A percentile compares a stretch with the other conserved stretches of the same genome.
phyloP scores from a whole-genome alignment of 2,113 vertebrate species.

The Erythrolamprus reginae region DNA sequence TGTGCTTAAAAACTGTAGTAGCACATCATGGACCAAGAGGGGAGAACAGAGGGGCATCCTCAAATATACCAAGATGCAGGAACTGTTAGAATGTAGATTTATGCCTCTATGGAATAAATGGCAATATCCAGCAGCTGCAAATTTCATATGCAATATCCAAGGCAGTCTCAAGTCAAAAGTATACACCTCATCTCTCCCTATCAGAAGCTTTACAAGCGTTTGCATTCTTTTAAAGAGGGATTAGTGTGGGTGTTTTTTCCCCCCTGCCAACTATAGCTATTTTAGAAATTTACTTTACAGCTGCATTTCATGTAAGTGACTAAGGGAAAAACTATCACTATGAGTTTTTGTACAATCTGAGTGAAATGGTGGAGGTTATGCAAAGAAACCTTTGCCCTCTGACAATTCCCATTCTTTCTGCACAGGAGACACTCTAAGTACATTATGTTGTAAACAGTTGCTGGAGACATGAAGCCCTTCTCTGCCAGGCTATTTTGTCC shows the following conservation, averaged over 20 bases:
- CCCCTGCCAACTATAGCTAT: not conserved
- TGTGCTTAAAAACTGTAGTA: constrained; percentile 24
- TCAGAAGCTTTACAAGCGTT: constrained; percentile 14
- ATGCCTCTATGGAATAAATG: not conserved
- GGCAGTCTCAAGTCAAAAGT: not conserved
- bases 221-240: not conserved
- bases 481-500: constrained; percentile 32
- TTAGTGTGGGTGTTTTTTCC: not conserved
- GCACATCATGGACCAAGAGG: not conserved
- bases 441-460: not conserved
- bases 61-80: not conserved
- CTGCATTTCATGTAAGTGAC: constrained; percentile 21
- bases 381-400: not conserved
- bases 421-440: not conserved
- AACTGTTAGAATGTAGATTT: not conserved
- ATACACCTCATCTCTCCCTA: not conserved
- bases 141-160: not conserved
- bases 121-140: not conserved
- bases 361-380: not conserved
- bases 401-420: not conserved
- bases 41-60: not conserved
- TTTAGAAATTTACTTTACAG: not conserved
- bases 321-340: not conserved
- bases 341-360: not conserved
- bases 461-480: constrained; percentile 50